Percentiles rank a stretch among this genome's conserved stretches.
phyloP scores from a whole-genome alignment of 2,888 invertebrate species.

The Monoplex corrugatus region DNA sequence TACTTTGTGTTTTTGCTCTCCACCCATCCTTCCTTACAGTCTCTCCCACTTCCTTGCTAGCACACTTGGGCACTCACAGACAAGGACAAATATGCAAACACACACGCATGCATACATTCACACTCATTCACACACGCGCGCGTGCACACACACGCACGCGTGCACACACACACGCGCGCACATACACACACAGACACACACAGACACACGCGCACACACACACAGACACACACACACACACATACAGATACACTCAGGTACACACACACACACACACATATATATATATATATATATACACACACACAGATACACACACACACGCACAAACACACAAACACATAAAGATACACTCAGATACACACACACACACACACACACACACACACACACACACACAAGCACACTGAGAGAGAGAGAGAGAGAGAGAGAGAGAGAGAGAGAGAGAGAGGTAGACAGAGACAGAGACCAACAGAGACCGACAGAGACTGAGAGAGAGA shows the following conservation, averaged over 20 bases:
- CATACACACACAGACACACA: neutral
- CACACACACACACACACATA: no score
- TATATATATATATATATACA: no score
- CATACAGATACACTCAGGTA: neutral
- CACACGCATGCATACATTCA: no score
- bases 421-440: neutral
- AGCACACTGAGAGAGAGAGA: neutral
- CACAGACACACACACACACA: neutral
- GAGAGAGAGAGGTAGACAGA: neutral
- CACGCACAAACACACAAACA: neutral
- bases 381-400: constrained; percentile 2
- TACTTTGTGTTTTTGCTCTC: no score
- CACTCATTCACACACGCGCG: neutral
- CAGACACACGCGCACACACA: neutral
- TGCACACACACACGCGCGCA: neutral
- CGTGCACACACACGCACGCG: neutral
- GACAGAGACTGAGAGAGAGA: neutral
- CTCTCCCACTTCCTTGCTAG: no score
- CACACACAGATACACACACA: no score
- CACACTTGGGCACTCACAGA: no score
- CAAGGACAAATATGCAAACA: no score
- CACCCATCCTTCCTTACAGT: no score
- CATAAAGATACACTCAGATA: neutral
- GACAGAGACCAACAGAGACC: neutral
- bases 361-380: neutral